Conservation (phyloP, 2,888 invertebrate genomes). For the Thysanoteuthis rhombus region DNA sequence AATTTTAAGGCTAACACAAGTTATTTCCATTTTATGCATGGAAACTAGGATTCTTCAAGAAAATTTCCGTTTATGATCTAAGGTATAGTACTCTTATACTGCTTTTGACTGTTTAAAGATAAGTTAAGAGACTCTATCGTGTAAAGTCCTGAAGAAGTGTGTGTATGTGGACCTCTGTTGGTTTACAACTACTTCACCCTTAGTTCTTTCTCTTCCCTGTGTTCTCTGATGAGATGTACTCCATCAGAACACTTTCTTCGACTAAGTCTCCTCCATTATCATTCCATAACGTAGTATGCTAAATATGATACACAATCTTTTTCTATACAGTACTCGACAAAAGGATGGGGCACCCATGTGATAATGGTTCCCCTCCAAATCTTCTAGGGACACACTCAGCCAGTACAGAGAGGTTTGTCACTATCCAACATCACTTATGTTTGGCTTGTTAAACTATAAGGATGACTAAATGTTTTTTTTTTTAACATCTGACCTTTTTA, state of each 20-base stretch:
- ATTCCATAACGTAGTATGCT: background rate
- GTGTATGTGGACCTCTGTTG: background rate
- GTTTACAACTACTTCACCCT: background rate
- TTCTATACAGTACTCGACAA: background rate
- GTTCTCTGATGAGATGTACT: background rate
- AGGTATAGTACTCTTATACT: no score
- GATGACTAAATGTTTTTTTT: background rate
- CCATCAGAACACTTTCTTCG: background rate
- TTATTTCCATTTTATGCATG: no score
- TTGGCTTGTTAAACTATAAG: background rate
- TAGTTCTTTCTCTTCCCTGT: background rate
- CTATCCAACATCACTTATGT: background rate
- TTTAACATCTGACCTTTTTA: background rate
- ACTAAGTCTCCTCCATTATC: background rate
- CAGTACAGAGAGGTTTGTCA: slow-evolving; percentile 12
- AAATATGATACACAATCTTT: background rate
- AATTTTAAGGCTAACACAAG: no score
- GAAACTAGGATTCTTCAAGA: no score
- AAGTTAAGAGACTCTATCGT: background rate
- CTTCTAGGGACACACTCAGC: slow-evolving; percentile 12
- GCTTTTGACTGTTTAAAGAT: background rate
- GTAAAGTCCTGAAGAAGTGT: background rate
- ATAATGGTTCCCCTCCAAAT: background rate
- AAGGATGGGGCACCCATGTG: slow-evolving; percentile 12
- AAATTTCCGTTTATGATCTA: no score